phyloP scores from a whole-genome alignment of 2,888 invertebrate genomes.

The Polymixis lichenea region DNA sequence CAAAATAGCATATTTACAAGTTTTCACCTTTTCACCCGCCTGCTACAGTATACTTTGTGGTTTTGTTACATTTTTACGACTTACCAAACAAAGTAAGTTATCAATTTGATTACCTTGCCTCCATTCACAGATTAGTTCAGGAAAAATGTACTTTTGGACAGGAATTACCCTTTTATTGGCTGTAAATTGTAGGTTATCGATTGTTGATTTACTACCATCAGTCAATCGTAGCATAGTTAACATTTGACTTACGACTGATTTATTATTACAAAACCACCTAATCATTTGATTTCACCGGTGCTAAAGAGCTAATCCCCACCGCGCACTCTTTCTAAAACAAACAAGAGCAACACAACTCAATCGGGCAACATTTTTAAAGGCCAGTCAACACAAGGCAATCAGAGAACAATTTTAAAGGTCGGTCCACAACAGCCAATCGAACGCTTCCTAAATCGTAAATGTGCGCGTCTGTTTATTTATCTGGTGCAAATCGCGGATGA shows the following conservation, averaged over 20 bases:
- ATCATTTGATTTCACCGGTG: not conserved
- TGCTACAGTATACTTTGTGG: not conserved
- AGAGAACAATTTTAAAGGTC: constrained; percentile 38
- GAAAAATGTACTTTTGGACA: not conserved
- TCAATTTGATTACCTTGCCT: not conserved
- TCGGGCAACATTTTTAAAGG: constrained; percentile 43
- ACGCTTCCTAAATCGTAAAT: constrained; percentile 44
- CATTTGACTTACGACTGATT: no score
- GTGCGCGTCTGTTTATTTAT: constrained; percentile 41
- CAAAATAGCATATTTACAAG: constrained; percentile 13
- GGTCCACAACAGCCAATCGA: constrained; percentile 33
- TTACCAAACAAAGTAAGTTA: constrained; percentile 12
- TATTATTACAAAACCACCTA: not conserved
- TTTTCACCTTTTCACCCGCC: not conserved
- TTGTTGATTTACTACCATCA: no score
- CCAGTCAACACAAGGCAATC: constrained; percentile 34
- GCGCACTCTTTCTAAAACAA: constrained; percentile 35
- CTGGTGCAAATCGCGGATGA: constrained; percentile 23
- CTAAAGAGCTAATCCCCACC: not conserved
- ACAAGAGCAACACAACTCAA: constrained; percentile 46
- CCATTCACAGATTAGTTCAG: constrained; percentile 1
- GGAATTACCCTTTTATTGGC: not conserved
- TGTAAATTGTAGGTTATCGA: not conserved
- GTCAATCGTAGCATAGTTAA: not conserved
- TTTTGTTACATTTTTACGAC: constrained; percentile 23